Conservation (phyloP, 2,113 vertebrate species). For the Dromas ardeola region DNA sequence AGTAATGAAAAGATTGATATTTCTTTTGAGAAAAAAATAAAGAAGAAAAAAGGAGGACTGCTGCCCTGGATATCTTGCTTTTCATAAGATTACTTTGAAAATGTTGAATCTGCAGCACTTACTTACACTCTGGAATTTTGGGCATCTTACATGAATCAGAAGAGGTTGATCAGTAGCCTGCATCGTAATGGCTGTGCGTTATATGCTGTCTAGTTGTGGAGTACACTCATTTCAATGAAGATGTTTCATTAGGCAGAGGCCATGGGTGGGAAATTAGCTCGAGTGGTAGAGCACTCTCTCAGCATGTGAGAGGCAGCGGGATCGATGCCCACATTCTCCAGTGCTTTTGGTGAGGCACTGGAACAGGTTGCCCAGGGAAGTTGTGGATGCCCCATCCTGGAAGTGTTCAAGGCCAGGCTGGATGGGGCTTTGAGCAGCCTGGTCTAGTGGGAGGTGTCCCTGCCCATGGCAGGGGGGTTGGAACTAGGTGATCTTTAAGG, state of each 20-base stretch:
- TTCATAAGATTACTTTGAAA: background rate
- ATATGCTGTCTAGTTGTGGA: background rate
- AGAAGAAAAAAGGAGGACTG: background rate
- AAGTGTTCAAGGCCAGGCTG: background rate
- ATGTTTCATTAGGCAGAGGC: background rate
- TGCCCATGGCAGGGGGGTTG: background rate
- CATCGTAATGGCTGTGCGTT: background rate
- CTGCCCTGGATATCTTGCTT: background rate
- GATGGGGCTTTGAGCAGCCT: background rate
- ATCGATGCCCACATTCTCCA: background rate
- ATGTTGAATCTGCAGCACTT: background rate
- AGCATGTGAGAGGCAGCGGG: conserved; percentile 17
- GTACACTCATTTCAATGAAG: background rate
- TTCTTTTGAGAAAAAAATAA: background rate
- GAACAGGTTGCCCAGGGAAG: background rate
- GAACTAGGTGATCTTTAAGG: background rate
- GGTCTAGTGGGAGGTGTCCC: background rate
- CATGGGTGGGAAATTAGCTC: background rate
- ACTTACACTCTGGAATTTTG: background rate
- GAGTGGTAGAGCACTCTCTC: conserved; percentile 51
- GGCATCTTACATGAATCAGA: background rate
- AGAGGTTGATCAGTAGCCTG: background rate
- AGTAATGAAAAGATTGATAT: background rate
- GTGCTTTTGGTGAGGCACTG: background rate
- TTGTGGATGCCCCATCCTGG: background rate